phyloP scores from a whole-genome alignment of 2,797 vertebrate species.

The Brotula barbata region DNA sequence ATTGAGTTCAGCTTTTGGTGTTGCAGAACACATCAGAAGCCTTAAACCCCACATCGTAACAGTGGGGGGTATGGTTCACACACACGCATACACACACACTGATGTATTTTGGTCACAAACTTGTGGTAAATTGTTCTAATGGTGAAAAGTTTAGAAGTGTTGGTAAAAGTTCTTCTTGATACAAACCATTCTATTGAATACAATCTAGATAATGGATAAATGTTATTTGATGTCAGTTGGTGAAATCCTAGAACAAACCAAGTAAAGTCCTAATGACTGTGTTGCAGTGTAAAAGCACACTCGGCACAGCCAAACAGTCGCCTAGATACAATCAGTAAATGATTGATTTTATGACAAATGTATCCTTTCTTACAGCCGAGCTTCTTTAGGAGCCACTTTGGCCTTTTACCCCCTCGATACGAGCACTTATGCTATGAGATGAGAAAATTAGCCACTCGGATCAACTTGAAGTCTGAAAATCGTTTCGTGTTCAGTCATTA shows the following conservation, averaged over 20 bases:
- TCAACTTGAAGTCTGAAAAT: too few species aligned
- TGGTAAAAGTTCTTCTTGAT: background rate
- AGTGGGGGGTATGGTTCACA: slow-evolving; percentile 14
- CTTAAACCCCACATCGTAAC: slow-evolving; percentile 12
- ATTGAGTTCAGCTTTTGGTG: slow-evolving; percentile 7
- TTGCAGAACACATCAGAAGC: slow-evolving; percentile 16
- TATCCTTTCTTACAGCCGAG: background rate
- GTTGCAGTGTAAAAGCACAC: background rate
- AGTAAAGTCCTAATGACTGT: background rate
- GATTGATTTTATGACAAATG: background rate
- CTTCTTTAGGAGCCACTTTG: background rate
- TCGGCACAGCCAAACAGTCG: background rate
- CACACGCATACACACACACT: background rate
- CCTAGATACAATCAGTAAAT: background rate
- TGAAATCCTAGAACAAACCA: slow-evolving; percentile 1
- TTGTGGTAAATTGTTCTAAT: slow-evolving; percentile 28
- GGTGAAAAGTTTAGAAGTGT: slow-evolving; percentile 20
- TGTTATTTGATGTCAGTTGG: slow-evolving; percentile 4
- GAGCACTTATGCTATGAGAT: background rate
- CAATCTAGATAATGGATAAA: slow-evolving; percentile 10
- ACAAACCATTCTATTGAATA: background rate
- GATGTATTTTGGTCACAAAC: slow-evolving; percentile 16
- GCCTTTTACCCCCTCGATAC: background rate
- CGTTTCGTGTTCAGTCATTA: too few species aligned
- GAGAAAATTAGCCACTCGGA: too few species aligned